Conservation (phyloP, 1,140 invertebrate genomes). For the Neomicropteryx cornuta region DNA sequence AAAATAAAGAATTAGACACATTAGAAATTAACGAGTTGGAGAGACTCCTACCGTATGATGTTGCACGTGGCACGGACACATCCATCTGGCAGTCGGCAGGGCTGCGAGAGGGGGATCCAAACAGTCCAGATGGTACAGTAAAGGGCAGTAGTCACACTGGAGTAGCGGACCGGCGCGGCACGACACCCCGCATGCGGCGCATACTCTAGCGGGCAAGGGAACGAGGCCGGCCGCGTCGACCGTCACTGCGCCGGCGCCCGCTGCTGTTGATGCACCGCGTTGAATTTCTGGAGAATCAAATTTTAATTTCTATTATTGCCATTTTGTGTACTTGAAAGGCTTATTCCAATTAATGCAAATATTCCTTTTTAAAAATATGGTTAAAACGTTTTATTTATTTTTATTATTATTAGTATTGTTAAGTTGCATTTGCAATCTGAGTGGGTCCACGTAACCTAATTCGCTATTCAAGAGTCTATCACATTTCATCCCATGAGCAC, state of each 20-base stretch:
- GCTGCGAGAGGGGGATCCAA: slow-evolving; percentile 82
- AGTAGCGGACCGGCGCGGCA: slow-evolving; percentile 73
- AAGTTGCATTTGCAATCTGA: no score
- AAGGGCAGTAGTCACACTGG: slow-evolving; percentile 87
- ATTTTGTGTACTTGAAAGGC: no score
- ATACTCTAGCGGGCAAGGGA: slow-evolving; percentile 69
- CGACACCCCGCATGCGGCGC: slow-evolving; percentile 73
- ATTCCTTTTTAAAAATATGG: no score
- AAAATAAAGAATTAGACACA: neutral
- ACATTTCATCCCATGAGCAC: no score
- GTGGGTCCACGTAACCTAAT: no score
- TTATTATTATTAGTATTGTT: no score
- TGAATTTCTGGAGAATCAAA: no score
- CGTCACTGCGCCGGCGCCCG: slow-evolving; percentile 31
- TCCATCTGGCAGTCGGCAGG: slow-evolving; percentile 81
- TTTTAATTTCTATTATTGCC: no score
- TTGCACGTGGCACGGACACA: slow-evolving; percentile 95
- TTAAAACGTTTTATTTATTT: no score
- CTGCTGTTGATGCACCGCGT: slow-evolving; percentile 3
- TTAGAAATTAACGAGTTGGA: neutral
- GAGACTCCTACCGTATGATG: slow-evolving; percentile 64
- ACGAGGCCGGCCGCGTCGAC: slow-evolving; percentile 67
- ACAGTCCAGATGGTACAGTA: slow-evolving; percentile 88
- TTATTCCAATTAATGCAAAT: no score
- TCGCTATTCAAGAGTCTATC: no score